Conservation (phyloP, 2,888 invertebrate species). For the Hoplodrina ambigua region DNA sequence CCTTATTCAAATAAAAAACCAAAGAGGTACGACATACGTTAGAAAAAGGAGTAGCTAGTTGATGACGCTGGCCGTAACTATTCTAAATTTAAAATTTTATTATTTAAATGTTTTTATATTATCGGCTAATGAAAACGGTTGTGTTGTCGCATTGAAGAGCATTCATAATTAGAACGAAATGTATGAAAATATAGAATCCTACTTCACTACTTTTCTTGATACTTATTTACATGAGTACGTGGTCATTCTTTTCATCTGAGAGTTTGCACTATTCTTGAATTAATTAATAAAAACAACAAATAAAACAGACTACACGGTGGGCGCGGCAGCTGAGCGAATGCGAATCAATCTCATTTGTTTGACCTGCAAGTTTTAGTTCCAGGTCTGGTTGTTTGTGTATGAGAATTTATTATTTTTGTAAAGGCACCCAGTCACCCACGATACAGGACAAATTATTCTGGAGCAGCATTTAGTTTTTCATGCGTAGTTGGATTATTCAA, state of each 20-base stretch:
- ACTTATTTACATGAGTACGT: not conserved
- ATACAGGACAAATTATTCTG: too few species aligned
- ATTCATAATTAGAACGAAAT: conserved; percentile 4
- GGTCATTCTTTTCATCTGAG: conserved; percentile 16
- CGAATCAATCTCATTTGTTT: too few species aligned
- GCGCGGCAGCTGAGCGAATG: too few species aligned
- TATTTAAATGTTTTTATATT: conserved; percentile 6
- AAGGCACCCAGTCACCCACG: too few species aligned
- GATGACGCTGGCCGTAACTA: not conserved
- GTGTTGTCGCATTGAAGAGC: conserved; percentile 6
- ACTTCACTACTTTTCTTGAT: not conserved
- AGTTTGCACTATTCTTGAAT: too few species aligned
- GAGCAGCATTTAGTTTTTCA: too few species aligned
- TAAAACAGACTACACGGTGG: too few species aligned
- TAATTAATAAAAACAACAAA: too few species aligned
- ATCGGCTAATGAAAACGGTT: conserved; percentile 13
- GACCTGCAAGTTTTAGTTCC: too few species aligned
- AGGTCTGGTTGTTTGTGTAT: too few species aligned
- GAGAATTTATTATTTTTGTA: too few species aligned
- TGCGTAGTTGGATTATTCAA: too few species aligned
- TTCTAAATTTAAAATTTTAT: not conserved
- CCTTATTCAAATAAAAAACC: not conserved
- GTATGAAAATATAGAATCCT: not conserved
- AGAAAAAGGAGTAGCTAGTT: not conserved
- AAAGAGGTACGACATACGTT: not conserved